These are phyloP conservation scores for Microtus pennsylvanicus DNA, from an alignment of 2,113 vertebrate genomes.

Conservation along the genomic window DNA sequence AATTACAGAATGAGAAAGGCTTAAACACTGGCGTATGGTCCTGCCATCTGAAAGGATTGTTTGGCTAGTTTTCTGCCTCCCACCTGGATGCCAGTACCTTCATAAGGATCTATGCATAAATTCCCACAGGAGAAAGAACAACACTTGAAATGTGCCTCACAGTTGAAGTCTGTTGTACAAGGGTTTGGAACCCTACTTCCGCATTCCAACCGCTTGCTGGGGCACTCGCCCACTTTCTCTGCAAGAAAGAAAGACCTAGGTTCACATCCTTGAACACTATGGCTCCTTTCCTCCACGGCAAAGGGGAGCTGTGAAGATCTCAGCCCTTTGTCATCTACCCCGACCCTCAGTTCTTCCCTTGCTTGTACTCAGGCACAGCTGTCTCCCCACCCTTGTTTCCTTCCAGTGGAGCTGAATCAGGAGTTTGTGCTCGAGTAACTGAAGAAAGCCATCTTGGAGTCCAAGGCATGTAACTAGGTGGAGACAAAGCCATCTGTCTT, in stretches of 20 bases:
- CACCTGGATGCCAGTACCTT: constrained; percentile 45
- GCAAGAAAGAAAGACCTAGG: constrained; percentile 40
- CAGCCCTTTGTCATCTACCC: background rate
- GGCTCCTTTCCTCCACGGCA: background rate
- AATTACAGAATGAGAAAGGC: background rate
- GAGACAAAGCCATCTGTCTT: background rate
- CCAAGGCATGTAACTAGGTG: background rate
- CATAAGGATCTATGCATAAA: constrained; percentile 62
- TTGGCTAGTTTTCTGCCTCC: background rate
- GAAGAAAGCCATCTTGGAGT: background rate
- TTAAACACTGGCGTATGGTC: background rate
- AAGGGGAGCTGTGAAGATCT: background rate
- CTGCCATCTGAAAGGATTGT: background rate
- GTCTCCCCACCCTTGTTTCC: background rate
- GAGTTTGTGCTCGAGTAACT: background rate
- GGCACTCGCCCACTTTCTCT: constrained; percentile 70
- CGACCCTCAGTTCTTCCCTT: background rate
- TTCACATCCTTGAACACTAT: background rate
- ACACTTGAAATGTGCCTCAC: constrained; percentile 11
- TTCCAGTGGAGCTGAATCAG: background rate
- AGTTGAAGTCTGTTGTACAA: background rate
- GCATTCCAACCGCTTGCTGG: background rate
- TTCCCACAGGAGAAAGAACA: constrained; percentile 60
- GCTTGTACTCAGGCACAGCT: background rate
- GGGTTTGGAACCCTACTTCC: accelerated